These are phyloP conservation scores for Coelopa frigida DNA, from an alignment of 1,140 invertebrate genomes.

Conservation along the genomic window DNA sequence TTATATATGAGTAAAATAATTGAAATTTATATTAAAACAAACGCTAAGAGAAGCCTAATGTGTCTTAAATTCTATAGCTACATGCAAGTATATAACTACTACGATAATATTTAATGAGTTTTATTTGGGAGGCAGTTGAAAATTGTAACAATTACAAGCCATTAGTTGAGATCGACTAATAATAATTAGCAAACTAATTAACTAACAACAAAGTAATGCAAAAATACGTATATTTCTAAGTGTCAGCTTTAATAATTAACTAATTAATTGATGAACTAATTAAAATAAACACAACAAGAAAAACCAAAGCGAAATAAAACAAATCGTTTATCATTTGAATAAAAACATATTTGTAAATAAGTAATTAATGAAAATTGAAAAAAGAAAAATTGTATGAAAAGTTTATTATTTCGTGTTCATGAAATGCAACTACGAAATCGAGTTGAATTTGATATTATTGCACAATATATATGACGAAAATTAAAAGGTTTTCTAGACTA, in stretches of 20 bases:
- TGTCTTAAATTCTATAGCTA: constrained; percentile 44
- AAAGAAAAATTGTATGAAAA: no score
- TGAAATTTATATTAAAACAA: constrained; percentile 18
- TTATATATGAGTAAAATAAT: constrained; percentile 1
- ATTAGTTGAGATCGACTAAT: constrained; percentile 12
- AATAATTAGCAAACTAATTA: constrained; percentile 11
- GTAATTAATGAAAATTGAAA: no score
- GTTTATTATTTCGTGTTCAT: no score
- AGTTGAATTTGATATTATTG: no score
- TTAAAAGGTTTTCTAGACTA: no score
- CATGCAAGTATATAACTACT: constrained; percentile 16
- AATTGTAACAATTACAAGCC: constrained; percentile 6
- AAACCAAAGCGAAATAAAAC: no score
- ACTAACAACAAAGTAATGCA: constrained; percentile 15
- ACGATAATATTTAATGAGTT: not conserved
- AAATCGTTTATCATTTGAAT: no score
- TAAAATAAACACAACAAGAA: constrained; percentile 14
- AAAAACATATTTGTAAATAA: no score
- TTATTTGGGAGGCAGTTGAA: constrained; percentile 1
- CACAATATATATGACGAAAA: no score
- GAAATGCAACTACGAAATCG: no score
- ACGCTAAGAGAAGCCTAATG: constrained; percentile 43
- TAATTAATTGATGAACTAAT: constrained; percentile 18
- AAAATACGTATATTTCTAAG: constrained; percentile 9
- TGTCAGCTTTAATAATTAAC: constrained; percentile 45